Base-by-base conservation (phyloP, 2,113 vertebrate species). In the Oryzias melastigma region DNA sequence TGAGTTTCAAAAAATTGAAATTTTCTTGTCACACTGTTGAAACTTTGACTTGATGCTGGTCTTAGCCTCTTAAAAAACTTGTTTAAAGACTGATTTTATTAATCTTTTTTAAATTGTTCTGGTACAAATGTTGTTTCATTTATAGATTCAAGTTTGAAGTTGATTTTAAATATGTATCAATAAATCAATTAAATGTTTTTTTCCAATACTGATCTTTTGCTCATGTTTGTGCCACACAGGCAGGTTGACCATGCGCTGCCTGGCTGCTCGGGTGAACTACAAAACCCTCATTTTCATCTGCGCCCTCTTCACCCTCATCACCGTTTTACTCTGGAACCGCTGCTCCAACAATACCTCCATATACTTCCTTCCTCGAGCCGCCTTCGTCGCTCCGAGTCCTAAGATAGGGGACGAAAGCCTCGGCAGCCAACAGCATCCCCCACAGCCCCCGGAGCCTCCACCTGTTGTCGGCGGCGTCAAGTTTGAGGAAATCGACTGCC, bases 271-370 rank as follows among this genome's bases (percentile, higher is more conserved):
- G 79, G 95, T 98, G 81, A 98, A 93, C 93, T 97, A 97, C 85
- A 98, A 97, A 93, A 97, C 96, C 87, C 91, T 98, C 77, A 95
- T 98, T 29, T 53, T 98, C 70, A 94, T 97, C 92, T 97, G 94
- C 0, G 85, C 94, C 17, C 92, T 98, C 74, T 96, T 98, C 88
- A 95, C 94, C 0, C 87, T 97, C 85, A 88, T 96, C 80, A 96
- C 94, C 0, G 92, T 97, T 60, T 86, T 98, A 81, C 85, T 98
- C 62, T 98, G 97, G 97, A 98, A 96, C 83, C 93, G 93, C 73
- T 98, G 96, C 90, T 93, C 95, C 71, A 94, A 91, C 1, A 91
- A 94, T 82, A 87, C 86, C 51, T 69, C 91, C 0, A 68, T 89
- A 0, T 91, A 73, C 0, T 89, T 91, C 72, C 88, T 92, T 19